A percentile compares a stretch with the other conserved stretches of the same genome.
These are phyloP conservation scores for Montipora efflorescens DNA, from an alignment of 64 coral and sea anemone genomes.

Conservation along the genomic window DNA sequence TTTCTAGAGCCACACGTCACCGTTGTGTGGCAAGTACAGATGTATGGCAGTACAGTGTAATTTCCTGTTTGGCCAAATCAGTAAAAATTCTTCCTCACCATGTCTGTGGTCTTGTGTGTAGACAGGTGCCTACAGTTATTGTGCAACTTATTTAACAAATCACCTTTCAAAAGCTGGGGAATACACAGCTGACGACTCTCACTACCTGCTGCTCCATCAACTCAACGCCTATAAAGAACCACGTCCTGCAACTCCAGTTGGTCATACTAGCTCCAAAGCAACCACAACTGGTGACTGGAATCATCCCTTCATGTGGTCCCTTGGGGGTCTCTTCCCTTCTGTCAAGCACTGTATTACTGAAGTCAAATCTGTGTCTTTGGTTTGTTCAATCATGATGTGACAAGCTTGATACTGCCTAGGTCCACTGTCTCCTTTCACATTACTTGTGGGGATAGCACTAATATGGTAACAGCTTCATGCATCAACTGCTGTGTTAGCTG, in stretches of 20 bases:
- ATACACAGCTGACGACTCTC: conserved; percentile 21
- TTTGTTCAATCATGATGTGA: not conserved
- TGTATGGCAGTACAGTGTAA: conserved; percentile 40
- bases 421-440: not conserved
- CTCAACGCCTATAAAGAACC: not conserved
- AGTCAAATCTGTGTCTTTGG: not conserved
- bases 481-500: conserved; percentile 25
- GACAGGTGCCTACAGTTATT: conserved; percentile 39
- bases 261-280: too few species aligned
- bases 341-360: not conserved
- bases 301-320: not conserved
- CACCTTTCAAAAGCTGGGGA: not conserved
- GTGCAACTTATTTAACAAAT: conserved; percentile 52
- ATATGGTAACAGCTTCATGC: conserved; percentile 18
- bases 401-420: not conserved
- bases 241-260: too few species aligned
- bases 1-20: conserved; percentile 27
- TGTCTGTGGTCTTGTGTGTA: conserved; percentile 37
- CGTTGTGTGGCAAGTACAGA: conserved; percentile 22
- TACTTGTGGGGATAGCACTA: not conserved
- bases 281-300: too few species aligned
- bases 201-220: not conserved
- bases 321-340: not conserved
- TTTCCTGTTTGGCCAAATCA: conserved; percentile 23
- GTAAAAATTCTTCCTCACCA: conserved; percentile 64